Conservation (phyloP, 2,113 vertebrate species). For the Garra rufa region DNA sequence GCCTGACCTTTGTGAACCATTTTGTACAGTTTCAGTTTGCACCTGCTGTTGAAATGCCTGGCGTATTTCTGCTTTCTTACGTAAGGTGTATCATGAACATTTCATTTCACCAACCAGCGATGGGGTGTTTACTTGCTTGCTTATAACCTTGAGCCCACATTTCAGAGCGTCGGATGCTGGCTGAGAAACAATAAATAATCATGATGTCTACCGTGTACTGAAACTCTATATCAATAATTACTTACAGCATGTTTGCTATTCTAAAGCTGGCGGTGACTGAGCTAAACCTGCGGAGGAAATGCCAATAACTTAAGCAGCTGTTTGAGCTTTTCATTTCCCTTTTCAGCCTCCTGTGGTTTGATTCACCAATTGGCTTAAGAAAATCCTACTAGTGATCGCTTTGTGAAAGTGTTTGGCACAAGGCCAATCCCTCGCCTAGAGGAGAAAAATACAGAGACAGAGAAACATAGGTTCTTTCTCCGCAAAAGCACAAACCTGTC, state of each 20-base stretch:
- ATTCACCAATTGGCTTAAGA: slow-evolving; percentile 36
- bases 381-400: slow-evolving; percentile 32
- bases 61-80: slow-evolving; percentile 44
- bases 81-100: slow-evolving; percentile 46
- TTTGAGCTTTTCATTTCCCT: slow-evolving; percentile 17
- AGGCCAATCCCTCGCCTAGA: slow-evolving; percentile 28
- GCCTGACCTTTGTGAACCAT: slow-evolving; percentile 43
- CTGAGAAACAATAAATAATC: slow-evolving; percentile 38
- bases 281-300: slow-evolving; percentile 11
- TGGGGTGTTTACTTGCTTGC: slow-evolving; percentile 10
- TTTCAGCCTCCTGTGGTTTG: slow-evolving; percentile 6
- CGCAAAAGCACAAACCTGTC: slow-evolving; percentile 26
- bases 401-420: slow-evolving; percentile 47
- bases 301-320: neutral
- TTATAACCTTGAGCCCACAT: neutral
- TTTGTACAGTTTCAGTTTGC: slow-evolving; percentile 23
- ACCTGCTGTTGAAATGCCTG: slow-evolving; percentile 39
- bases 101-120: slow-evolving; percentile 32
- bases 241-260: neutral
- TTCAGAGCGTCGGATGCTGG: neutral
- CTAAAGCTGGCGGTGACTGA: slow-evolving; percentile 21
- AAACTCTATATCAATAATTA: neutral
- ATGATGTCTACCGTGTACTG: slow-evolving; percentile 24
- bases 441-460: neutral
- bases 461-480: slow-evolving; percentile 17